Percentiles rank a stretch among this genome's conserved stretches.
phyloP scores from a whole-genome alignment of 2,113 vertebrate species.

The Lasiurus cinereus region DNA sequence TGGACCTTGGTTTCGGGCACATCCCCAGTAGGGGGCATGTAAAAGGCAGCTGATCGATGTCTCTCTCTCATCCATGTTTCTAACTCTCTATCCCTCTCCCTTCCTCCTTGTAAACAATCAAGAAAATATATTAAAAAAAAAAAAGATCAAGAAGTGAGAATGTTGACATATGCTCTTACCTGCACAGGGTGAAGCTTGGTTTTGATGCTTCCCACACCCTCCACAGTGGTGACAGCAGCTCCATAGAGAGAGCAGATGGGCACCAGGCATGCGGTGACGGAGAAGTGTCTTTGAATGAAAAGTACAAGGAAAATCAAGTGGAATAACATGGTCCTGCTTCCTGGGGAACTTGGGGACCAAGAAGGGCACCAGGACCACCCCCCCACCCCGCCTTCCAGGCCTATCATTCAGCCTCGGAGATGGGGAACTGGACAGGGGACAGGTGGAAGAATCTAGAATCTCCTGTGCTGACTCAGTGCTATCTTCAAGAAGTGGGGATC shows the following conservation, averaged over 20 bases:
- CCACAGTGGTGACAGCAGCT: constrained; percentile 91
- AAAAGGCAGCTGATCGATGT: no score
- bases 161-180: constrained; percentile 79
- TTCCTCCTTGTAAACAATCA: no score
- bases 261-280: constrained; percentile 90
- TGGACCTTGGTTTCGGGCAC: no score
- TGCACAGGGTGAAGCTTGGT: constrained; percentile 92
- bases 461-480: background rate
- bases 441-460: background rate
- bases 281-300: constrained; percentile 87
- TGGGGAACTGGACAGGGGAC: no score
- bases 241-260: constrained; percentile 91
- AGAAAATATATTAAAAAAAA: no score
- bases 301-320: constrained; percentile 6
- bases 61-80: no score
- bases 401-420: background rate
- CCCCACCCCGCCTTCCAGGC: no score
- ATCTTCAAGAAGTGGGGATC: background rate
- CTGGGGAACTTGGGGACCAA: background rate
- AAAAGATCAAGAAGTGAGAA: background rate
- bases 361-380: background rate
- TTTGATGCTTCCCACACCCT: constrained; percentile 91
- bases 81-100: no score
- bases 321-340: background rate
- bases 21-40: no score